Evolutionary conservation across 2,888 invertebrate species (phyloP).

Genomic region (Ceraclea dissimilis): DNA sequence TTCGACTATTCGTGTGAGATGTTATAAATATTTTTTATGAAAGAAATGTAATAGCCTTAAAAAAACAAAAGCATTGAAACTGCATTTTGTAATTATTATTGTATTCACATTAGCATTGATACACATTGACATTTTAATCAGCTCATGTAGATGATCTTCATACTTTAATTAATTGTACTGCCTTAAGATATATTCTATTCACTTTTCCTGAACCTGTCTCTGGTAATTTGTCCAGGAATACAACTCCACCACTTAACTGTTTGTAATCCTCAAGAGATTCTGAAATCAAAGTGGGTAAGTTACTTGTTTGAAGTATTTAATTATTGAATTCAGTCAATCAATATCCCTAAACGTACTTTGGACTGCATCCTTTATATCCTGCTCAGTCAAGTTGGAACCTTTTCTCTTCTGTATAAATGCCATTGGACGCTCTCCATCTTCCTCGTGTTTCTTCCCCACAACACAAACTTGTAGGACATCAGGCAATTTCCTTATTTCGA

Average conservation of each 20-base stretch:
- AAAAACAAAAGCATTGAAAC: no score
- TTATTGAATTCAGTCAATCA: no score
- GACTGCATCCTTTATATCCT: conserved; percentile 15
- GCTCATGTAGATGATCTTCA: no score
- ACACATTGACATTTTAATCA: no score
- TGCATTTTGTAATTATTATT: no score
- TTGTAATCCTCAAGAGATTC: conserved; percentile 19
- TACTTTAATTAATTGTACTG: no score
- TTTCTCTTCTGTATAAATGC: conserved; percentile 19
- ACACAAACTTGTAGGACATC: conserved; percentile 14
- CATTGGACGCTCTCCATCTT: conserved; percentile 11
- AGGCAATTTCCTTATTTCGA: conserved; percentile 8
- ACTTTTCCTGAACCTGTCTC: conserved; percentile 20
- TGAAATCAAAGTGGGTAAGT: conserved; percentile 15
- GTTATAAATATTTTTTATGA: no score
- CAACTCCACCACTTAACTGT: conserved; percentile 20
- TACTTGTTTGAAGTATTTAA: no score
- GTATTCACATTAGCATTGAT: no score
- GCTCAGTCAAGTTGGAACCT: conserved; percentile 13
- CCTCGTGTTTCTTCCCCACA: conserved; percentile 10
- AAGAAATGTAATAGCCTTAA: no score
- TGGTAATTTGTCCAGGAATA: conserved; percentile 20
- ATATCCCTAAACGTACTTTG: conserved; percentile 10
- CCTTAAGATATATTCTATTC: conserved; percentile 11
- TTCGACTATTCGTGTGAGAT: no score